These are phyloP conservation scores for Aethes cnicana DNA, from an alignment of 2,888 invertebrate species.

Conservation along the genomic window DNA sequence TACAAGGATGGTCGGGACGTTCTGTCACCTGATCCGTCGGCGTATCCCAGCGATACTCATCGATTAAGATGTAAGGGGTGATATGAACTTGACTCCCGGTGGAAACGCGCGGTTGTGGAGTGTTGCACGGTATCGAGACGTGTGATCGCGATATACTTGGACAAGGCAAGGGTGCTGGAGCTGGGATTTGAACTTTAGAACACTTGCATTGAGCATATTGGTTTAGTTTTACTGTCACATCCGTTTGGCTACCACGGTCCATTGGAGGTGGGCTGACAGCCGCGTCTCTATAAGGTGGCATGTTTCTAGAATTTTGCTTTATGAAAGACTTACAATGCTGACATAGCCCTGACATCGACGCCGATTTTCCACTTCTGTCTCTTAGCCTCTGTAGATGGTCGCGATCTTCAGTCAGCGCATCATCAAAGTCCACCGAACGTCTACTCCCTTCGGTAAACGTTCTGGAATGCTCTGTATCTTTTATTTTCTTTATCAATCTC, in stretches of 20 bases:
- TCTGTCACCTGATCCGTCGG: slow-evolving; percentile 15
- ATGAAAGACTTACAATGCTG: too few species aligned
- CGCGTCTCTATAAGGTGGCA: slow-evolving; percentile 35
- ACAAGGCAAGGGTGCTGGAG: not conserved
- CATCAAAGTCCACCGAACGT: slow-evolving; percentile 33
- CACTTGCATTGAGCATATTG: not conserved
- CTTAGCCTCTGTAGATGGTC: slow-evolving; percentile 47
- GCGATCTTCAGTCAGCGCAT: slow-evolving; percentile 46
- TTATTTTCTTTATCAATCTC: slow-evolving; percentile 42
- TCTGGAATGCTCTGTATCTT: slow-evolving; percentile 41
- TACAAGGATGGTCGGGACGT: slow-evolving; percentile 4
- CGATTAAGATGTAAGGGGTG: slow-evolving; percentile 46
- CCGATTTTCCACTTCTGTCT: too few species aligned
- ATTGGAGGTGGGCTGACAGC: slow-evolving; percentile 37
- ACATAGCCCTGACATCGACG: too few species aligned
- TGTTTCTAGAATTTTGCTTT: too few species aligned
- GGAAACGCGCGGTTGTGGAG: not conserved
- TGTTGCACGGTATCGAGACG: not conserved
- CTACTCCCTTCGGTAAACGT: slow-evolving; percentile 30
- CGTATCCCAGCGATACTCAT: slow-evolving; percentile 55
- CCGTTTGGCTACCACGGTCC: slow-evolving; percentile 46
- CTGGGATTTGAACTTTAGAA: not conserved
- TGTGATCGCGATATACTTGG: not conserved
- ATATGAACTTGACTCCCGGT: slow-evolving; percentile 1
- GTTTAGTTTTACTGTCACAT: slow-evolving; percentile 29